Conservation (phyloP, 2,888 invertebrate species). For the Scaeva pyrastri region DNA sequence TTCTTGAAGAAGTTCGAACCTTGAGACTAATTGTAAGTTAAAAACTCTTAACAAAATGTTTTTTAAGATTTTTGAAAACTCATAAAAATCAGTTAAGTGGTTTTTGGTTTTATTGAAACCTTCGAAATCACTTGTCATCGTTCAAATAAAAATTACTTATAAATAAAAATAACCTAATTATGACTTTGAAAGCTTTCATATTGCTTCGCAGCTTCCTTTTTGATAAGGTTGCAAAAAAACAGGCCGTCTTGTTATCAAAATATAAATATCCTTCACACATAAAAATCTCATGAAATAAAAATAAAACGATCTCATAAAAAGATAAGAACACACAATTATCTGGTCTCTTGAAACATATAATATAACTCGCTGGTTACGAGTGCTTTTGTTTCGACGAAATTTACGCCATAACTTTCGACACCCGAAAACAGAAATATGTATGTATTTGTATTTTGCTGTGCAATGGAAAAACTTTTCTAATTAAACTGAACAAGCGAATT, state of each 20-base stretch:
- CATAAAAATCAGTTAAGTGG: no score
- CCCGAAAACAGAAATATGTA: conserved; percentile 9
- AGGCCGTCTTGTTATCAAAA: background rate
- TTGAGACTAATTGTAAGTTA: no score
- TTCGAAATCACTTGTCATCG: no score
- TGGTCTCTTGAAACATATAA: conserved; percentile 26
- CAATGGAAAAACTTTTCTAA: conserved; percentile 67
- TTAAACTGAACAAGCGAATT: conserved; percentile 30
- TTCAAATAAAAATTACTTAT: no score
- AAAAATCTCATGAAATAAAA: conserved; percentile 3
- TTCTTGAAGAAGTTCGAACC: no score
- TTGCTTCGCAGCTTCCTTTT: no score
- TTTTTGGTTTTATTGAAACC: no score
- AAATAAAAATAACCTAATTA: no score
- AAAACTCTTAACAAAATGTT: no score
- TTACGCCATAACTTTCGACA: conserved; percentile 19
- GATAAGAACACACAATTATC: conserved; percentile 17
- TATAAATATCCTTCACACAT: background rate
- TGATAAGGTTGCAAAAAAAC: background rate
- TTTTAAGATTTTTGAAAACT: no score
- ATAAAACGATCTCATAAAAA: conserved; percentile 31
- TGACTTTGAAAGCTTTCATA: no score
- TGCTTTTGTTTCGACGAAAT: conserved; percentile 5
- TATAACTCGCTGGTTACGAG: conserved; percentile 13
- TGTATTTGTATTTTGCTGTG: conserved; percentile 10